Evolutionary conservation across 92 coral and sea anemone genomes (phyloP), one percentile per base, ranked within the genome.

Genomic region (Siderastrea radians): DNA sequence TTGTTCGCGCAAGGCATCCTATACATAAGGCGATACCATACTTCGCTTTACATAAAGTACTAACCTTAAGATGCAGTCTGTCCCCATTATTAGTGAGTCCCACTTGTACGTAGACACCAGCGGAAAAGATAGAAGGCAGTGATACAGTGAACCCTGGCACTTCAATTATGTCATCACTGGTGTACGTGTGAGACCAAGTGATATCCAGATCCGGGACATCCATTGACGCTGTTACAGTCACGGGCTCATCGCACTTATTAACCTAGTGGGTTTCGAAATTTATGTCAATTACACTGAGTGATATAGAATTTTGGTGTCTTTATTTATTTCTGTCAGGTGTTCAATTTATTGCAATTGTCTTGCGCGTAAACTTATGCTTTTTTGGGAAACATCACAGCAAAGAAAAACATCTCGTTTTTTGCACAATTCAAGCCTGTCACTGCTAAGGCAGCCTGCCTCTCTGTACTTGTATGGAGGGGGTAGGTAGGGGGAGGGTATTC

Each of bases 161-260:
- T 14, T 45, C 77, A 2, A 90, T 80, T 1, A 84, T 79, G 61
- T 93, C 87, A 17, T 87, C 85, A 81, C 91, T 86, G 61, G 83
- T 82, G 85, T 86, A 90, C 8, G 72, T 83, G 78, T 86, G 91
- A 6, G 96, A 86, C 96, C 96, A 93, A 50, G 91, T 84, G 57
- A 93, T 68, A 64, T 0, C 54, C 26, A 84, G 88, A 58, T 87
- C 90, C 16, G 89, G 82, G 68, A 94, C 96, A 75, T 85, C 85
- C 86, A 94, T 85, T 6, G 89, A 72, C 38, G 96, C 85, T 19
- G 89, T 88, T 69, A 85, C 90, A 9, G 94, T 66, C 48, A 94
- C 93, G 46, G 94, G 94, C 54, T 88, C 91, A 75, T 72, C 84
- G 59, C 96, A 94, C 72, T 90, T 86, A 58, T 88, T 80, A 57